Conservation (phyloP, 2,113 vertebrate species). For the Saccopteryx leptura region DNA sequence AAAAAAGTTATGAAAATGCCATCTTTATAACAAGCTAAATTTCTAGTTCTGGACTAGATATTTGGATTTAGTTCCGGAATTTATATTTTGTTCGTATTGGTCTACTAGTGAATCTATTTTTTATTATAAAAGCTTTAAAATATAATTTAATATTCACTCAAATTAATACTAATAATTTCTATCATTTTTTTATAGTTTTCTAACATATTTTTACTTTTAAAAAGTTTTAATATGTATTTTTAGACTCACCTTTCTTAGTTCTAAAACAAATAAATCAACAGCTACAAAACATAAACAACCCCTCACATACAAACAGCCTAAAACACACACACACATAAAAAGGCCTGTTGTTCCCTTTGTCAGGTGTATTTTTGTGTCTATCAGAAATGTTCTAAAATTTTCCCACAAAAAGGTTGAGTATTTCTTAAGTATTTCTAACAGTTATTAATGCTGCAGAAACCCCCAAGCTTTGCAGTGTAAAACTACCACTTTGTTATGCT, state of each 20-base stretch:
- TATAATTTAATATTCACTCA: neutral
- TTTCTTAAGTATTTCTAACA: neutral
- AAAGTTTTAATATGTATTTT: neutral
- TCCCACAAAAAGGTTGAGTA: neutral
- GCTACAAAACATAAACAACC: neutral
- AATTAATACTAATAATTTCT: neutral
- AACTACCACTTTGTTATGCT: neutral
- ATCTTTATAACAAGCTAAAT: neutral
- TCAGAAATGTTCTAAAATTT: neutral
- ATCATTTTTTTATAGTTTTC: neutral
- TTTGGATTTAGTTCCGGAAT: neutral
- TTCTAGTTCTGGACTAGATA: neutral
- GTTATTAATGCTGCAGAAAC: neutral
- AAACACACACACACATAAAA: neutral
- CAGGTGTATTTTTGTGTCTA: neutral
- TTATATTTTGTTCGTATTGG: neutral
- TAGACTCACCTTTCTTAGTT: neutral
- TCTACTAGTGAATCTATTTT: neutral
- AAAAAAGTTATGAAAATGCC: neutral
- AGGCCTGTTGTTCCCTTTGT: neutral
- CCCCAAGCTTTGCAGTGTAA: neutral
- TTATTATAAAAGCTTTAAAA: neutral
- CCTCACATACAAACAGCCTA: neutral
- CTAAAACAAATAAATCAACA: neutral
- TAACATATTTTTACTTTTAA: neutral